phyloP scores from a whole-genome alignment of 2,113 vertebrate species.

The Gallinago undulata region DNA sequence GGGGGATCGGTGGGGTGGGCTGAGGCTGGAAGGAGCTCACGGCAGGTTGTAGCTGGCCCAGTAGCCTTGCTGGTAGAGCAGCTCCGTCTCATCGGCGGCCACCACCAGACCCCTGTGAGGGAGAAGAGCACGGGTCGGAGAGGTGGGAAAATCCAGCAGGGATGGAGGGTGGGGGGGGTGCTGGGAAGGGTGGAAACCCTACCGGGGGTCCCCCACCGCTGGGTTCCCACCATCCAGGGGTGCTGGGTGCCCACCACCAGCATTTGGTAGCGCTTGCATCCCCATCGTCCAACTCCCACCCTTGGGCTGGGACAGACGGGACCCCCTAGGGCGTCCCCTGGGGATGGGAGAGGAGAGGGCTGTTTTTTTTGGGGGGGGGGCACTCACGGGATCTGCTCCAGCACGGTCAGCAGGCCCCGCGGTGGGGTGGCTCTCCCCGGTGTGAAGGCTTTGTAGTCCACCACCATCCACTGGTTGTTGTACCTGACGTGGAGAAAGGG shows the following conservation, averaged over 20 bases:
- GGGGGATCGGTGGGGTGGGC: fast-evolving
- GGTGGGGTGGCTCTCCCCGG: constrained; percentile 55
- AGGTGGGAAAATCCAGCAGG: fast-evolving
- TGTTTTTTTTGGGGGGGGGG: no score
- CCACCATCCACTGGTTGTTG: constrained; percentile 99
- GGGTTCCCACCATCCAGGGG: not conserved
- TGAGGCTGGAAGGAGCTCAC: constrained; percentile 66
- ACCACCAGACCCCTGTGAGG: constrained; percentile 74
- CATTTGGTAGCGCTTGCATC: not conserved
- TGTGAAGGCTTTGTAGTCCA: constrained; percentile 87
- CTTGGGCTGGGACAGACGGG: fast-evolving
- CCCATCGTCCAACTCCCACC: fast-evolving
- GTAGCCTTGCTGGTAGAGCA: constrained; percentile 85
- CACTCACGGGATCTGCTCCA: constrained; percentile 96
- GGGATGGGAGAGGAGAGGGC: not conserved
- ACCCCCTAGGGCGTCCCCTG: fast-evolving
- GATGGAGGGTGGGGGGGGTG: fast-evolving
- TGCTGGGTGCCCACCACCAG: not conserved
- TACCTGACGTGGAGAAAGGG: constrained; percentile 75
- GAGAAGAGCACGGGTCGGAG: not conserved
- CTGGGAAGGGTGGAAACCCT: not conserved
- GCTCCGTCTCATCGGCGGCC: constrained; percentile 79
- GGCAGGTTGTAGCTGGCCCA: constrained; percentile 98
- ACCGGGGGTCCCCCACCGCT: fast-evolving
- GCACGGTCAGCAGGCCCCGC: constrained; percentile 78